Percentiles rank a stretch among this genome's conserved stretches.
These are phyloP conservation scores for Cartodere bifasciata DNA, from an alignment of 2,888 invertebrate genomes.

Conservation along the genomic window DNA sequence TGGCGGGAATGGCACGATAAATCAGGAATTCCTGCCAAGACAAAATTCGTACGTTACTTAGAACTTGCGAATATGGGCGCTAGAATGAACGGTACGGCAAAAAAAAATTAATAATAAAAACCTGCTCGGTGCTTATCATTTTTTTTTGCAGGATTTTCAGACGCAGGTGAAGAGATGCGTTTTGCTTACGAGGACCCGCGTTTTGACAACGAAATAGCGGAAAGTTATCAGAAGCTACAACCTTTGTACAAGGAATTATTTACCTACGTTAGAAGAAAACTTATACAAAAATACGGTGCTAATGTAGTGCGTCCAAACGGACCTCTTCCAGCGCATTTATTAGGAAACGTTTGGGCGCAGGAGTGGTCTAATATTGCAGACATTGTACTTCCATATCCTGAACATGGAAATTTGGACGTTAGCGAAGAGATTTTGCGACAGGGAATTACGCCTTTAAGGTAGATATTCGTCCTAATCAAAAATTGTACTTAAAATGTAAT, in stretches of 20 bases:
- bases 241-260: conserved; percentile 75
- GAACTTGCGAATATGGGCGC: conserved; percentile 71
- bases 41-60: conserved; percentile 66
- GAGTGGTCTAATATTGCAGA: conserved; percentile 68
- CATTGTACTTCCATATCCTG: conserved; percentile 62
- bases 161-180: conserved; percentile 73
- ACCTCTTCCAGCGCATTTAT: conserved; percentile 71
- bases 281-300: conserved; percentile 37
- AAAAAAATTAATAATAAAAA: too few species aligned
- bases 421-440: conserved; percentile 65
- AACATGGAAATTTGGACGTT: conserved; percentile 56
- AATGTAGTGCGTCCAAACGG: conserved; percentile 46
- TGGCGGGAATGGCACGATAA: conserved; percentile 76
- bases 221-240: conserved; percentile 49
- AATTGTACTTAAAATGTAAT: neutral
- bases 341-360: conserved; percentile 81
- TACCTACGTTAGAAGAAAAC: conserved; percentile 61
- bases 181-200: conserved; percentile 58
- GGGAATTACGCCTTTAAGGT: conserved; percentile 61
- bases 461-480: conserved; percentile 11
- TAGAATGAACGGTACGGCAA: conserved; percentile 52
- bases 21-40: conserved; percentile 62
- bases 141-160: conserved; percentile 48
- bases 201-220: conserved; percentile 44
- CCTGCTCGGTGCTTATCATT: too few species aligned